phyloP scores from a whole-genome alignment of 2,888 invertebrate species.

The Saturnia pavonia region DNA sequence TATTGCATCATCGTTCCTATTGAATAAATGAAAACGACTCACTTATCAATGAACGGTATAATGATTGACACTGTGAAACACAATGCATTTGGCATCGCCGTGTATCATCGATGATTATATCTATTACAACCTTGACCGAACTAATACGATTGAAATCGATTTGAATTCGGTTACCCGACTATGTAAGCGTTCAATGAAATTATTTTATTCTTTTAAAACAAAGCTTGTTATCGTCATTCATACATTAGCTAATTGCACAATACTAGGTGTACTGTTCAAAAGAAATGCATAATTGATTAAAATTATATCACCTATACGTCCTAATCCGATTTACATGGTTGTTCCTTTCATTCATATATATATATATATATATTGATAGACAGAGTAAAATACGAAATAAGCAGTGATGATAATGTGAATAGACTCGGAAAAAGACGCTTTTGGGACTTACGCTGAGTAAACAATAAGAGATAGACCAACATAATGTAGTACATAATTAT shows the following conservation, averaged over 20 bases:
- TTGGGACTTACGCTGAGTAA: no score
- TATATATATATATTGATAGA: no score
- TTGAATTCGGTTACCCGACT: neutral
- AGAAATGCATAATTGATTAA: no score
- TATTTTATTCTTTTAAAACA: neutral
- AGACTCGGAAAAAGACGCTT: no score
- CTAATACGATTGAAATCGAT: conserved; percentile 18
- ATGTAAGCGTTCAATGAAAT: neutral
- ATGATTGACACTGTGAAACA: conserved; percentile 30
- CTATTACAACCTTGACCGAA: conserved; percentile 36
- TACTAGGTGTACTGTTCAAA: neutral
- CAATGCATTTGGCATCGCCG: conserved; percentile 35
- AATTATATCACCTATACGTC: no score
- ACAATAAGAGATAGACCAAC: no score
- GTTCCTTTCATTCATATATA: no score
- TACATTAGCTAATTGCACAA: neutral
- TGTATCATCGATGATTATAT: conserved; percentile 30
- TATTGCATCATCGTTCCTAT: conserved; percentile 39
- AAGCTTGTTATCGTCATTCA: neutral
- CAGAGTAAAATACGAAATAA: no score
- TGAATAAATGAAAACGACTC: conserved; percentile 43
- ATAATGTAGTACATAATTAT: no score
- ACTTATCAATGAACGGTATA: conserved; percentile 33
- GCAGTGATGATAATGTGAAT: no score
- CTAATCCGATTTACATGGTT: no score